Conservation (phyloP, 2,888 invertebrate genomes). For the Mythimna loreyi region DNA sequence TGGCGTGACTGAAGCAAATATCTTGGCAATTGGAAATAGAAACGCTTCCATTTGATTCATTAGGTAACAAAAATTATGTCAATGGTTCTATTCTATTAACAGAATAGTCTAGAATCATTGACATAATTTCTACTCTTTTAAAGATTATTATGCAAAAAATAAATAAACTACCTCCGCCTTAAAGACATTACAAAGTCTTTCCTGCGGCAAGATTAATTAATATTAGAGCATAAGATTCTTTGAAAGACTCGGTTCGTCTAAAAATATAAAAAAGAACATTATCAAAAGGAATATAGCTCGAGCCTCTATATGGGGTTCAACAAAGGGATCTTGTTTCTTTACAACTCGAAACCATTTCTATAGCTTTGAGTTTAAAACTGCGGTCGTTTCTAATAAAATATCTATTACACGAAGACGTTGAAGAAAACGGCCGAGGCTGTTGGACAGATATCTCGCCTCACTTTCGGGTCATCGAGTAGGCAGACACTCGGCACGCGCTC, state of each 20-base stretch:
- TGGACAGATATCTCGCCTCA: slow-evolving; percentile 35
- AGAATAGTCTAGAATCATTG: slow-evolving; percentile 1
- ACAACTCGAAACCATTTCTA: slow-evolving; percentile 38
- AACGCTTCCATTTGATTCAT: slow-evolving; percentile 48
- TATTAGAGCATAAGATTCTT: slow-evolving; percentile 22
- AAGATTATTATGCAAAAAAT: slow-evolving; percentile 1
- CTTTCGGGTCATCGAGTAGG: slow-evolving; percentile 41
- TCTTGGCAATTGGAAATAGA: slow-evolving; percentile 44
- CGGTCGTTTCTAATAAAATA: slow-evolving; percentile 30
- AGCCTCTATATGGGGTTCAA: slow-evolving; percentile 24
- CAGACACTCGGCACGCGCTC: slow-evolving; percentile 45
- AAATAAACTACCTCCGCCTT: slow-evolving; percentile 4
- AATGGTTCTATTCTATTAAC: slow-evolving; percentile 21
- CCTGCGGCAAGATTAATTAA: slow-evolving; percentile 27
- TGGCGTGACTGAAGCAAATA: slow-evolving; percentile 57
- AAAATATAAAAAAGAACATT: slow-evolving; percentile 31
- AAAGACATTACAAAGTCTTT: slow-evolving; percentile 22
- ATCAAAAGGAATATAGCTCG: slow-evolving; percentile 45
- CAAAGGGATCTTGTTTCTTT: slow-evolving; percentile 47
- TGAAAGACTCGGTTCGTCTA: slow-evolving; percentile 26
- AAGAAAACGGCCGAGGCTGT: slow-evolving; percentile 10
- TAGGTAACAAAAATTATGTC: slow-evolving; percentile 31
- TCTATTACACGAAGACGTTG: slow-evolving; percentile 31
- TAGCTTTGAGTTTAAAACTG: slow-evolving; percentile 40
- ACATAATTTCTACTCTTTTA: slow-evolving; percentile 10